Evolutionary conservation across 2,797 vertebrate genomes (phyloP), one percentile per base, ranked within the genome.

Genomic region (Paedocypris micromegethes): DNA sequence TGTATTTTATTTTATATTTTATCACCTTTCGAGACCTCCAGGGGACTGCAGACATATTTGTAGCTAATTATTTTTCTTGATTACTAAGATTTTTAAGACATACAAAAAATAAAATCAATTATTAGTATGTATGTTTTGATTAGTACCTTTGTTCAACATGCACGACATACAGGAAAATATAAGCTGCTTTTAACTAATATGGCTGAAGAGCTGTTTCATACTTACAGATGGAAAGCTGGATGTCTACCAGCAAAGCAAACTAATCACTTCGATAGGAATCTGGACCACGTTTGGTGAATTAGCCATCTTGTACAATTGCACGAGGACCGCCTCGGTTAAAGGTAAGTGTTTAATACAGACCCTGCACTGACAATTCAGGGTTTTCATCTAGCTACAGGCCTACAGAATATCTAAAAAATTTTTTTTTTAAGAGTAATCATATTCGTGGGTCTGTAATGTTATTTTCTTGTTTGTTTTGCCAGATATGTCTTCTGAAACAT

Each of bases 231-330:
- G 94, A 52, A 91, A 83, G 76, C 83, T 96, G 78, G 92, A 96
- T n/a, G 94, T 97, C 72, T 92, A 91, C 78, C 94, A 96, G 72
- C 89, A 95, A 44, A 93, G 84, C 83, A 93, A 92, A 69, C 84
- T 93, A 54, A 87, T 98, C 7, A 91, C 94, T 0, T 90, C 90
- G 0, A 93, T 98, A 52, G 78, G 87, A 0, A 87, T 87, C 60
- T 94, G 94, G 93, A 95, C 93, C 3, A 90, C 93, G 0, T 98
- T 98, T 83, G 94, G 95, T 54, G 95, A 98, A 77, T 74, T 97
- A 40, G 94, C 94, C 53, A 93, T 97, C 72, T 87, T 98, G 46
- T 96, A 96, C 84, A 97, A 97, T 85, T 97, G 94, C 78, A 96
- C 91, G 0, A 85, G 94, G 77, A 97, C 93, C 0, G 94, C 94